These are phyloP conservation scores for Hydropotes inermis DNA, from an alignment of 2,113 vertebrate species.

Conservation along the genomic window DNA sequence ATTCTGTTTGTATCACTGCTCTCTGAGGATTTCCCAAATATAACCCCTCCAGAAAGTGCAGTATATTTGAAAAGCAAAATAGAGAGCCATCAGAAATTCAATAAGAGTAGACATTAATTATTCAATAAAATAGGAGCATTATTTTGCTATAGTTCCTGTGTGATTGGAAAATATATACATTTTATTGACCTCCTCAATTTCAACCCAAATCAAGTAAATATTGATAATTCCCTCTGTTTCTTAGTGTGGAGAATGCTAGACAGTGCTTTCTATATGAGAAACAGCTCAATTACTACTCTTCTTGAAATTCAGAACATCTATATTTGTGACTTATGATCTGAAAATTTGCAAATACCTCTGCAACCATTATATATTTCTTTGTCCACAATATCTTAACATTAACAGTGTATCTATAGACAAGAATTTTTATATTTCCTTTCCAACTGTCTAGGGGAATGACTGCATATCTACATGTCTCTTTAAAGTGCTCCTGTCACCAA, in stretches of 20 bases:
- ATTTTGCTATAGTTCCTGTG: background rate
- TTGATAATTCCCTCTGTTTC: background rate
- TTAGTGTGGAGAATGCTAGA: background rate
- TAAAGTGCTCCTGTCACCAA: background rate
- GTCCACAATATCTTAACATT: background rate
- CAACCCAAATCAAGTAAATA: background rate
- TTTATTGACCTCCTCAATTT: conserved; percentile 14
- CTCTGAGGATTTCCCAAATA: background rate
- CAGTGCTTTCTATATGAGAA: background rate
- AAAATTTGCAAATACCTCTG: background rate
- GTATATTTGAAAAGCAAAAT: background rate
- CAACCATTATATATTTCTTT: background rate
- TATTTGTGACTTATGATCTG: background rate
- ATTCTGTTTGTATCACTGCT: background rate
- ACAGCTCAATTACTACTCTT: background rate
- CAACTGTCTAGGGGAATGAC: background rate
- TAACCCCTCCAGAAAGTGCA: background rate
- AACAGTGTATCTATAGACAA: background rate
- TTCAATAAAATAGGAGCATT: background rate
- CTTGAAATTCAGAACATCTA: background rate
- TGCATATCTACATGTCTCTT: background rate
- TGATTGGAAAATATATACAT: background rate
- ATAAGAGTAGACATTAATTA: background rate
- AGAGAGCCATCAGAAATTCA: background rate
- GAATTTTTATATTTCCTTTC: background rate